These are phyloP conservation scores for Lophius piscatorius DNA, from an alignment of 2,113 vertebrate species.

Conservation along the genomic window DNA sequence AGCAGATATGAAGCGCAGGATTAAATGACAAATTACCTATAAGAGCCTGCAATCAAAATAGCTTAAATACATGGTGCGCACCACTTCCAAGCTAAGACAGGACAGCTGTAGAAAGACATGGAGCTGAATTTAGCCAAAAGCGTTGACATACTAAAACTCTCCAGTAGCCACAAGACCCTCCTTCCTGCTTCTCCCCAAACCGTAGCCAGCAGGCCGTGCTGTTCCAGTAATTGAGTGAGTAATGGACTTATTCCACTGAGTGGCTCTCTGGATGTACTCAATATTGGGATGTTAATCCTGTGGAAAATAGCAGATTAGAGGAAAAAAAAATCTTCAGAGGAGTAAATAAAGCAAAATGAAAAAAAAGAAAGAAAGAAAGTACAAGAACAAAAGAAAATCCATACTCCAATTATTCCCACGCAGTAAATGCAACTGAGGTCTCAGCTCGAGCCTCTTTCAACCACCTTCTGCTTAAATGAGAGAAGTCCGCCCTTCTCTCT, in stretches of 20 bases:
- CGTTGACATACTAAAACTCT: conserved; percentile 67
- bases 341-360: conserved; percentile 59
- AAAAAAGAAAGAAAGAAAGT: conserved; percentile 34
- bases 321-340: conserved; percentile 28
- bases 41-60: conserved; percentile 28
- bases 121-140: conserved; percentile 54
- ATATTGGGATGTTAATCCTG: conserved; percentile 77
- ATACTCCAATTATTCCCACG: conserved; percentile 59
- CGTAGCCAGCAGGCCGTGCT: conserved; percentile 71
- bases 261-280: conserved; percentile 76
- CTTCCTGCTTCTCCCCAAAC: conserved; percentile 58
- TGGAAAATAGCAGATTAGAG: conserved; percentile 68
- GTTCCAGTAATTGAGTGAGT: conserved; percentile 81
- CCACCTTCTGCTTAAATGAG: neutral
- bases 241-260: conserved; percentile 81
- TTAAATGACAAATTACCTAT: conserved; percentile 40
- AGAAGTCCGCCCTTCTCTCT: conserved; percentile 3
- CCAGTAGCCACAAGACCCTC: conserved; percentile 63
- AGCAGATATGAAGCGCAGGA: conserved; percentile 4
- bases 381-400: conserved; percentile 64
- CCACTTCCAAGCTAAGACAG: conserved; percentile 17
- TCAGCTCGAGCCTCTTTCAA: conserved; percentile 25
- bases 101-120: conserved; percentile 43
- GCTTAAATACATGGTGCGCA: conserved; percentile 29
- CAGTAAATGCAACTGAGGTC: conserved; percentile 53